phyloP scores from a whole-genome alignment of 2,888 invertebrate genomes.

The Hesperia comma region DNA sequence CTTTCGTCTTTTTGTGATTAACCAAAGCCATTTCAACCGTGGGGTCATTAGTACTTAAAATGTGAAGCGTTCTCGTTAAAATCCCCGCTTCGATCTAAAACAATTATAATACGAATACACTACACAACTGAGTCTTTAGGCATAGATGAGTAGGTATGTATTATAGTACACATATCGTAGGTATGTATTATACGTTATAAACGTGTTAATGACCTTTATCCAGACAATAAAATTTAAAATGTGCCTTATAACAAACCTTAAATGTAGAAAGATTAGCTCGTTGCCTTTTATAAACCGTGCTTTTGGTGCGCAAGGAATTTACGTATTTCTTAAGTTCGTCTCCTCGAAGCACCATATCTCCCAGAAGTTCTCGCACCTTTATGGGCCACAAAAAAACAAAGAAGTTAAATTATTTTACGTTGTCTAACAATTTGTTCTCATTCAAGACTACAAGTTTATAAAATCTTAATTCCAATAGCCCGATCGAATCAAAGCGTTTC shows the following conservation, averaged over 20 bases:
- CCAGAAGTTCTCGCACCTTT: conserved; percentile 79
- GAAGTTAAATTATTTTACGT: conserved; percentile 10
- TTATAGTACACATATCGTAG: too few species aligned
- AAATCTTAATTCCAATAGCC: conserved; percentile 45
- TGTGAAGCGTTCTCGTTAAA: conserved; percentile 89
- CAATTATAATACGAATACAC: background rate
- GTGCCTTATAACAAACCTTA: conserved; percentile 65
- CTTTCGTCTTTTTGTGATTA: conserved; percentile 77
- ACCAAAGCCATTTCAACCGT: conserved; percentile 79
- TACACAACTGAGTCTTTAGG: too few species aligned
- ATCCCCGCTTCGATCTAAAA: conserved; percentile 89
- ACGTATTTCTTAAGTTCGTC: conserved; percentile 95
- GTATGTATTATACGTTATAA: too few species aligned
- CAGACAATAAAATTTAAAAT: too few species aligned
- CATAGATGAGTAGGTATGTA: too few species aligned
- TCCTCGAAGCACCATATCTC: conserved; percentile 89
- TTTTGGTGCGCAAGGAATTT: conserved; percentile 90
- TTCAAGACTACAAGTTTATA: background rate
- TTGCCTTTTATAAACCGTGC: conserved; percentile 91
- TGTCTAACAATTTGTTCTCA: background rate
- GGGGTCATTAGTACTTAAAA: conserved; percentile 85
- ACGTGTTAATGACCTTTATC: too few species aligned
- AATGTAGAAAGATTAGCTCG: conserved; percentile 89
- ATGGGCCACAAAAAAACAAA: conserved; percentile 16
- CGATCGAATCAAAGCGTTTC: conserved; percentile 49